Base-by-base conservation (phyloP, 1,140 invertebrate species). In the Macrosteles quadrilineatus region DNA sequence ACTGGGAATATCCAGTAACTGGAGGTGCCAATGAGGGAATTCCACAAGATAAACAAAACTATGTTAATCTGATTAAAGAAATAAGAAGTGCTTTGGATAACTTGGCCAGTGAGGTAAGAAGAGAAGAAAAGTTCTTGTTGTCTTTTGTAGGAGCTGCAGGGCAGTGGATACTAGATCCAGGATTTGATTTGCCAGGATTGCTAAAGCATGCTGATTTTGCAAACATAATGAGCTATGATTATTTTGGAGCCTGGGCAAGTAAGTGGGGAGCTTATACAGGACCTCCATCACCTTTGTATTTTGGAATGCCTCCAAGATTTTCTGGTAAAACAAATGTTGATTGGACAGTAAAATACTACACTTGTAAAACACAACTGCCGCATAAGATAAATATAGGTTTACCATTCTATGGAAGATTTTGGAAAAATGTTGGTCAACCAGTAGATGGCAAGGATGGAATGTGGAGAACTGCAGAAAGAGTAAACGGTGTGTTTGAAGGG, bases 1-100 rank as follows among this genome's bases (percentile, higher is more conserved):
- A 88, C 72, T 88, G 86, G 86, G 80, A 85, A 53, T 87, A 87
- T 76, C 86, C 88, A 65, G 86, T 72, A 1, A 72, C 73, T 11
- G 73, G 73, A 21, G 73, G 73, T 21, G 73, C 71, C 1, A 62
- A 57, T 19, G 71, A 72, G 55, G 73, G 73, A 9, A 67, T 47
- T 21, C 68, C 68, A 29, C 32, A 67, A 23, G 73, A 74, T 27
- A 74, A 72, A 68, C 12, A 2, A 11, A 74, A 74, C 40, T 74
- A 74, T 36, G 73, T 74, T 23, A 67, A 25, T 2, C 65, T 74
- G 2, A 67, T 74, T 64, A 70, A 62, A 21, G 73, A 74, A n/a
- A 17, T 74, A 47, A 31, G 73, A 40, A 36, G n/a, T 14, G 64
- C 63, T 12, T 30, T 74, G 12, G 47, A 53, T 25, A 53, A 3